These are phyloP conservation scores for Asarcornis scutulata DNA, from an alignment of 2,113 vertebrate genomes.

Conservation along the genomic window DNA sequence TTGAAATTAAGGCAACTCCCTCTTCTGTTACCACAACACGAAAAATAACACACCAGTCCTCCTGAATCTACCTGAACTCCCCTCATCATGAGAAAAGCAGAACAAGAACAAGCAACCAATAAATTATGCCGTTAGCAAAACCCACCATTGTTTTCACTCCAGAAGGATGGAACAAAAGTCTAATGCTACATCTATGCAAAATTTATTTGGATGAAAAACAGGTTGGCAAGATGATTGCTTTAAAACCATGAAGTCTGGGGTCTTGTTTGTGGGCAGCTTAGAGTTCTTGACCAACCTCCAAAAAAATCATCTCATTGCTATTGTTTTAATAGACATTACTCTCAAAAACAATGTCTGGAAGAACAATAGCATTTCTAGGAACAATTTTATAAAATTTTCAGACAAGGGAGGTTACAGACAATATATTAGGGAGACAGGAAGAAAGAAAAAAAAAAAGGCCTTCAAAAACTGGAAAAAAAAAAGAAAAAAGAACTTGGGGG, in stretches of 20 bases:
- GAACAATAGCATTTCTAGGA: conserved; percentile 19
- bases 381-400: not conserved
- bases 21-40: not conserved
- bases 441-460: not conserved
- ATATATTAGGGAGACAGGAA: not conserved
- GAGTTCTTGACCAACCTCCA: not conserved
- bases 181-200: not conserved
- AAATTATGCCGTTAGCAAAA: not conserved
- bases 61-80: not conserved
- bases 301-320: not conserved
- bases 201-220: not conserved
- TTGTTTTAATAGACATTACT: not conserved
- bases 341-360: not conserved
- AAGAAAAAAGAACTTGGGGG: too few relatives aligned
- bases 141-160: not conserved
- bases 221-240: not conserved
- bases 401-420: not conserved
- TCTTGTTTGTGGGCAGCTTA: not conserved
- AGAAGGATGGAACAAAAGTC: not conserved
- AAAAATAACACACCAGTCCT: not conserved
- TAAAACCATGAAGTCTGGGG: not conserved
- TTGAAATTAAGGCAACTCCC: not conserved
- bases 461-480: not conserved
- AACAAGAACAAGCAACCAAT: not conserved
- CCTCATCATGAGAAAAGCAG: not conserved